These are phyloP conservation scores for Nephila pilipes DNA, from an alignment of 1,140 invertebrate species.

Conservation along the genomic window DNA sequence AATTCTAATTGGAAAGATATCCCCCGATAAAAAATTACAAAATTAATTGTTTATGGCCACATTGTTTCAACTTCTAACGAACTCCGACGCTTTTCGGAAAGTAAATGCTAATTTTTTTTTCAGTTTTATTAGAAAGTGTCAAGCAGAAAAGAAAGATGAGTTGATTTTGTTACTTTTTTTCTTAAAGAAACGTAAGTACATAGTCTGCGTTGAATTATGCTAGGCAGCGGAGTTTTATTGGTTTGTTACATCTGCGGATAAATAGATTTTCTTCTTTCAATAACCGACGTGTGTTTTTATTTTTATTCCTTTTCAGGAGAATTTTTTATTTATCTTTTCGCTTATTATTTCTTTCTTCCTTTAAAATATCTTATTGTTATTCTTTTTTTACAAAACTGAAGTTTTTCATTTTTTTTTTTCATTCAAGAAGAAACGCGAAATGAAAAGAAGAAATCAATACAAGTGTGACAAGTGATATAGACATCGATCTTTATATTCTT, in stretches of 20 bases:
- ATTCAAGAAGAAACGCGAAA: not conserved
- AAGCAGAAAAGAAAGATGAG: not conserved
- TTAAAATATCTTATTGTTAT: not conserved
- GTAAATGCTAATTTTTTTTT: not conserved
- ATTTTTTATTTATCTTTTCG: not conserved
- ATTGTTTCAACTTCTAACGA: not conserved
- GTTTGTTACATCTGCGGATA: slow-evolving; percentile 64
- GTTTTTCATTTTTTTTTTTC: not conserved
- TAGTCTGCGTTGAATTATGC: slow-evolving; percentile 31
- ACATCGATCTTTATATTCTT: not conserved
- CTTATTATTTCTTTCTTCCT: not conserved
- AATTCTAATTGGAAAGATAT: not conserved
- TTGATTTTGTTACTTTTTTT: slow-evolving; percentile 14
- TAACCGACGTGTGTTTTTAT: not conserved
- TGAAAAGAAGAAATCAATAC: slow-evolving; percentile 12
- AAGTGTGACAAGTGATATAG: slow-evolving; percentile 3
- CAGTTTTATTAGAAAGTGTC: not conserved
- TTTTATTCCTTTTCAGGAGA: not conserved
- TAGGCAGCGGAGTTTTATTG: slow-evolving; percentile 49
- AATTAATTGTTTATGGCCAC: not conserved
- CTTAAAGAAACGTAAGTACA: not conserved
- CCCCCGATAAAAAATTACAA: not conserved
- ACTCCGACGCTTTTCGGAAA: not conserved
- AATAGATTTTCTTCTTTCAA: slow-evolving; percentile 60
- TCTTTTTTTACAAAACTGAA: not conserved